Base-by-base conservation (phyloP, 1,140 invertebrate genomes). In the Tetragnatha versicolor region DNA sequence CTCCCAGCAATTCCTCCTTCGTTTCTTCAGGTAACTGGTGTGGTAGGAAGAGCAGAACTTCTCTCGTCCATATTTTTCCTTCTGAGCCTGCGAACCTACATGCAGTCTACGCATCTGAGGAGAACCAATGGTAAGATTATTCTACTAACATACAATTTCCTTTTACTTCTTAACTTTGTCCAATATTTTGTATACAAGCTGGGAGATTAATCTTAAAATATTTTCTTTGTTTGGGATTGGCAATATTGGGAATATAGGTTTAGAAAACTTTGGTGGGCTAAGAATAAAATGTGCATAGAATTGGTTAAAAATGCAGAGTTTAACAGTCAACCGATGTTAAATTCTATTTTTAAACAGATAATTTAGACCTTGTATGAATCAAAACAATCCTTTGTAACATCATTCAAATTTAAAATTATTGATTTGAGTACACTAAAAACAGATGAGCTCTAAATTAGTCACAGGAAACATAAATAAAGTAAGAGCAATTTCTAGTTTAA, bases 21-120 rank as follows among this genome's bases (percentile, higher is more conserved):
- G 12, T 39, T 42, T 66, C 20, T 33, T 72, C 10, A 96, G 94
- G 81, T 81, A 35, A 82, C 81, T 25, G 96, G 97, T 76, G 95
- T 99, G 42, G 97, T 98, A 22, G 97, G 97, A 55, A 90, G 97
- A 85, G 97, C 97, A 45, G 97, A 99, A 88, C 93, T 94, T 82
- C 89, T 99, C 80, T 97, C 96, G 9, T 95, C 96, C 2, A 90
- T 98, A 53, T 98, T 98, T 88, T 97, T 63, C 37, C 58, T 75
- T 25, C 27, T 63, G 9, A 42, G 42, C 3, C n/a, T 63, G 3
- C 58, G n/a, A 22, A 35, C 20, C 6, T 75, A 75, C 25, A 49
- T 63, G 4, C 55, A 45, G 49, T 63, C 39, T 25, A 27, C 14
- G 29, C 42, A 25, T 25, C 39, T 25, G 25, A 49, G 27, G 22